Evolutionary conservation across 2,113 vertebrate species (phyloP).

Genomic region (Stomatorhinus ivindoensis): DNA sequence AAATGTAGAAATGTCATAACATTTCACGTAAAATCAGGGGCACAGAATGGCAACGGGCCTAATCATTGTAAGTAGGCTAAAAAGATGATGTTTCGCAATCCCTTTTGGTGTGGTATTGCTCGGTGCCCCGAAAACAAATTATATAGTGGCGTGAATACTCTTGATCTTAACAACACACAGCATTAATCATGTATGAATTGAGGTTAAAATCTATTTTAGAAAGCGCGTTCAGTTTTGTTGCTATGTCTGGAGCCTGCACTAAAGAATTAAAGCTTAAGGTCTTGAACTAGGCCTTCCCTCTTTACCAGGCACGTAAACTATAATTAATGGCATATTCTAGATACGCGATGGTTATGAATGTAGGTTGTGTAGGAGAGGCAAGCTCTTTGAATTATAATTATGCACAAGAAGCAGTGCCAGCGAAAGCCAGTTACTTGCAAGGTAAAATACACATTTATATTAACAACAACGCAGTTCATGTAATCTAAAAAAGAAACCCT

Average conservation of each 20-base stretch:
- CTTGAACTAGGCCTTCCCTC: neutral
- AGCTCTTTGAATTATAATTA: constrained; percentile 1
- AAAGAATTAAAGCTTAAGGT: constrained; percentile 8
- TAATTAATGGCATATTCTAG: neutral
- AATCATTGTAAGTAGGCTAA: constrained; percentile 2
- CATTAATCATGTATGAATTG: constrained; percentile 11
- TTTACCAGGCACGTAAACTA: constrained; percentile 2
- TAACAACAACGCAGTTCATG: neutral
- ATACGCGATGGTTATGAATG: neutral
- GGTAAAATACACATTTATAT: neutral
- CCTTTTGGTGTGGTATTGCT: neutral
- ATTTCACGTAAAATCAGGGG: neutral
- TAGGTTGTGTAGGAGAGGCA: constrained; percentile 1
- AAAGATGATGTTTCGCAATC: neutral
- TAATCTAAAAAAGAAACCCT: neutral
- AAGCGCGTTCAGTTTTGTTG: constrained; percentile 1
- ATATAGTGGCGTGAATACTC: neutral
- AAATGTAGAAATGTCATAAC: neutral
- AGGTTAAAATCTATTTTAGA: constrained; percentile 14
- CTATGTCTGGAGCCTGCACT: neutral
- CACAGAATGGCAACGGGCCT: neutral
- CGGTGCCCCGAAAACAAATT: neutral
- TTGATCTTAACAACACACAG: constrained; percentile 1
- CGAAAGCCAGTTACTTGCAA: neutral
- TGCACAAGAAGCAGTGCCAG: neutral